Percentiles rank a stretch among this genome's conserved stretches.
Evolutionary conservation across 2,888 invertebrate species (phyloP).

Genomic region (Hydropsyche betteni): DNA sequence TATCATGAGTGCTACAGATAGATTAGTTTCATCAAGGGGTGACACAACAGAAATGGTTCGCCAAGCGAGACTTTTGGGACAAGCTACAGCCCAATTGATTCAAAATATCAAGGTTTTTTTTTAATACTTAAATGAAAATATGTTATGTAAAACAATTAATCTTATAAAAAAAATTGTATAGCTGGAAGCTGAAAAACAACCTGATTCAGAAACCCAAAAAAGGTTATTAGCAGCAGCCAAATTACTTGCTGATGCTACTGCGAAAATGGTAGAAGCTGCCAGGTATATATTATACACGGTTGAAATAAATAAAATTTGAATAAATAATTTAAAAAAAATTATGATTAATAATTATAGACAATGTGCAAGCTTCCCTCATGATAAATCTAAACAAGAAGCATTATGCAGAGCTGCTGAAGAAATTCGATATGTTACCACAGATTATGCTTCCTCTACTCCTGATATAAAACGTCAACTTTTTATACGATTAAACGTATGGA

Average conservation of each 20-base stretch:
- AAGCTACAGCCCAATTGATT: constrained; percentile 93
- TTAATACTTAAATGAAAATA: not conserved
- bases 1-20: constrained; percentile 89
- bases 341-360: constrained; percentile 38
- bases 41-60: constrained; percentile 94
- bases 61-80: constrained; percentile 89
- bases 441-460: constrained; percentile 70
- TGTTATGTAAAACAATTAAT: not conserved
- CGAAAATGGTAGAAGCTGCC: constrained; percentile 96
- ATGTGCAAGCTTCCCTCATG: constrained; percentile 67
- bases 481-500: constrained; percentile 42
- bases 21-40: constrained; percentile 83
- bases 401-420: constrained; percentile 92
- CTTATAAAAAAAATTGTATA: constrained; percentile 51
- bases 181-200: constrained; percentile 89
- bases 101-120: constrained; percentile 83
- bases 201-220: constrained; percentile 88
- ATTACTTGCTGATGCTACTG: constrained; percentile 93
- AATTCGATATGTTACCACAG: constrained; percentile 87
- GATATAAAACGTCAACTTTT: constrained; percentile 50
- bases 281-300: constrained; percentile 61
- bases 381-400: constrained; percentile 83
- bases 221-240: constrained; percentile 94
- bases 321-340: not conserved
- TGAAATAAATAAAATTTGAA: too few species aligned